Evolutionary conservation across 2,797 vertebrate genomes (phyloP).

Genomic region (Pygocentrus nattereri): DNA sequence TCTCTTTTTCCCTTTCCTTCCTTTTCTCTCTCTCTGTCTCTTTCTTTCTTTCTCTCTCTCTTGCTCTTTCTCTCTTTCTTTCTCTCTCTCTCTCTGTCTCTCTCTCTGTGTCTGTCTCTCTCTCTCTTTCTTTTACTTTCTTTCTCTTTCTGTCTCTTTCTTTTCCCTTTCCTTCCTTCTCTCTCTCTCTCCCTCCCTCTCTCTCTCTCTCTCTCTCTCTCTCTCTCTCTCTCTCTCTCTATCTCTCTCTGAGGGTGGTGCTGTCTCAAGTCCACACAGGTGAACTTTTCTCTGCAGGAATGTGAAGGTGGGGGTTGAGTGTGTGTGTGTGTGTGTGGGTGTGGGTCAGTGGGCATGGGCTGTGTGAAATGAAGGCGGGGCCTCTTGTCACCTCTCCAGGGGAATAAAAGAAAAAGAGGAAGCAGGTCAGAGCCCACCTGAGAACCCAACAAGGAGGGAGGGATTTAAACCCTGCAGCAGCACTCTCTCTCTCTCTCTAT

Average conservation of each 20-base stretch:
- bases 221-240: constrained; percentile 15
- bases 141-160: neutral
- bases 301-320: constrained; percentile 53
- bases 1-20: too few species aligned
- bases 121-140: constrained; percentile 22
- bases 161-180: too few species aligned
- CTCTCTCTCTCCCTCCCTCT: constrained; percentile 15
- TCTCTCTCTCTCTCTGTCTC: constrained; percentile 13
- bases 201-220: constrained; percentile 17
- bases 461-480: constrained; percentile 35
- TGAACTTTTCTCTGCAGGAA: constrained; percentile 78
- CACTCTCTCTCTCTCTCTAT: constrained; percentile 15
- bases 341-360: constrained; percentile 4
- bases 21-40: constrained; percentile 14
- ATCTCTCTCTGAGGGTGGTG: neutral
- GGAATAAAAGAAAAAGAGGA: constrained; percentile 45
- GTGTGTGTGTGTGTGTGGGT: constrained; percentile 28
- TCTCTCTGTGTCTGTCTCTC: neutral
- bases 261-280: constrained; percentile 84
- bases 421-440: constrained; percentile 49
- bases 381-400: constrained; percentile 37
- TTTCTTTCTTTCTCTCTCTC: neutral
- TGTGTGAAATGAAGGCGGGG: constrained; percentile 10
- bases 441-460: constrained; percentile 32
- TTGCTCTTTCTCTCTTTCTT: constrained; percentile 20